Conservation (phyloP, 2,113 vertebrate species). For the Malurus elegans region DNA sequence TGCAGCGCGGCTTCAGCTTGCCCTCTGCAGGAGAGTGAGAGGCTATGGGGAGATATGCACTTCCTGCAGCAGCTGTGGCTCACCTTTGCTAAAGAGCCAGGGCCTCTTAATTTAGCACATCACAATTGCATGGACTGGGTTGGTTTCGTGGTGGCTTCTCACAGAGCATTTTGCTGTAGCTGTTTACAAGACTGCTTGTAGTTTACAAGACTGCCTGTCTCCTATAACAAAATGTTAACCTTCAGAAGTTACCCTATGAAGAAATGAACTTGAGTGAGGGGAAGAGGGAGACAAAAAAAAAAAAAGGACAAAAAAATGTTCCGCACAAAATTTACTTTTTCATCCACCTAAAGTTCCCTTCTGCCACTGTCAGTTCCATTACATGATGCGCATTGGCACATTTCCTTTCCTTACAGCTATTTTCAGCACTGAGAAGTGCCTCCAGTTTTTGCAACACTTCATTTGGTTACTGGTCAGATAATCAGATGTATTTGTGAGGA, state of each 20-base stretch:
- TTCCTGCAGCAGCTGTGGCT: background rate
- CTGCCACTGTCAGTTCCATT: background rate
- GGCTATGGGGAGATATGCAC: background rate
- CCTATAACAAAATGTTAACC: background rate
- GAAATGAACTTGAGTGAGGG: background rate
- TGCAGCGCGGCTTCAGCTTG: background rate
- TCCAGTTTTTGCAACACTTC: background rate
- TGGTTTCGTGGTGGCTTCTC: background rate
- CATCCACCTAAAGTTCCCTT: background rate
- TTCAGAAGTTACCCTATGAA: background rate
- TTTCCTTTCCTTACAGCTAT: background rate
- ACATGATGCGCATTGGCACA: rapidly evolving
- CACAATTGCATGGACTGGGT: background rate
- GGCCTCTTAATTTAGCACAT: background rate
- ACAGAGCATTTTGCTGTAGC: background rate
- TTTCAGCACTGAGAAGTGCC: background rate
- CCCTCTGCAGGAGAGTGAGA: background rate
- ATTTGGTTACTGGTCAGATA: background rate
- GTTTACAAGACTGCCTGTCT: background rate
- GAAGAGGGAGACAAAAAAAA: background rate
- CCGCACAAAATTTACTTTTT: background rate
- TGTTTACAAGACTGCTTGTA: background rate
- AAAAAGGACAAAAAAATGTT: background rate
- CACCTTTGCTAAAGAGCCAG: background rate
- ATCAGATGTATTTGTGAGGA: background rate